Percentiles rank a stretch among this genome's conserved stretches.
Conservation (phyloP, 2,888 invertebrate genomes). For the Sepioteuthis lessoniana region DNA sequence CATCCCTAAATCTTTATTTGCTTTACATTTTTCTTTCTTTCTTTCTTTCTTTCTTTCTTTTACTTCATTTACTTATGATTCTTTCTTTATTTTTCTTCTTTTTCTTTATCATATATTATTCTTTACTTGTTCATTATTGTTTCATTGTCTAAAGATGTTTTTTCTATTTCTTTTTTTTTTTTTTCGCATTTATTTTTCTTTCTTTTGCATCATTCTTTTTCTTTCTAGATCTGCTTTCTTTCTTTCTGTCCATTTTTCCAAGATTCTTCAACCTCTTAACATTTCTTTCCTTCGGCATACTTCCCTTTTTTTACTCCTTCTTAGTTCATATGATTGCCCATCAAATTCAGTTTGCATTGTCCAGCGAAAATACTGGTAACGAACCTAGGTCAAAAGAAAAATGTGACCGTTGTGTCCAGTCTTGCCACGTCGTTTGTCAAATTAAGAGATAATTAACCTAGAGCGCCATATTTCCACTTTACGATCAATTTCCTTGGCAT, state of each 20-base stretch:
- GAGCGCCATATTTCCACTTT: background rate
- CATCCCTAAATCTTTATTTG: too few species aligned
- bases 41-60: too few species aligned
- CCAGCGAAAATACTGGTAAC: constrained; percentile 52
- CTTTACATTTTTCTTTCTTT: too few species aligned
- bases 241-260: too few species aligned
- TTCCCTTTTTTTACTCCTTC: background rate
- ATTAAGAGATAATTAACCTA: background rate
- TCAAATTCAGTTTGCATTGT: constrained; percentile 79
- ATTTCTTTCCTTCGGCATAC: background rate
- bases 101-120: too few species aligned
- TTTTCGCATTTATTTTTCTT: too few species aligned
- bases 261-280: background rate
- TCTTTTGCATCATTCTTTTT: too few species aligned
- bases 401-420: background rate
- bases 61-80: too few species aligned
- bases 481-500: background rate
- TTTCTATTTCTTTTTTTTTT: too few species aligned
- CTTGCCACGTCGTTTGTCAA: background rate
- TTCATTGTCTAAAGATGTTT: too few species aligned
- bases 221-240: background rate
- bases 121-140: too few species aligned
- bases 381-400: constrained; percentile 39
- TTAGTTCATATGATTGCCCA: constrained; percentile 83
- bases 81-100: too few species aligned